Base-by-base conservation (phyloP, 2,797 vertebrate species). In the Crypturellus tataupa region DNA sequence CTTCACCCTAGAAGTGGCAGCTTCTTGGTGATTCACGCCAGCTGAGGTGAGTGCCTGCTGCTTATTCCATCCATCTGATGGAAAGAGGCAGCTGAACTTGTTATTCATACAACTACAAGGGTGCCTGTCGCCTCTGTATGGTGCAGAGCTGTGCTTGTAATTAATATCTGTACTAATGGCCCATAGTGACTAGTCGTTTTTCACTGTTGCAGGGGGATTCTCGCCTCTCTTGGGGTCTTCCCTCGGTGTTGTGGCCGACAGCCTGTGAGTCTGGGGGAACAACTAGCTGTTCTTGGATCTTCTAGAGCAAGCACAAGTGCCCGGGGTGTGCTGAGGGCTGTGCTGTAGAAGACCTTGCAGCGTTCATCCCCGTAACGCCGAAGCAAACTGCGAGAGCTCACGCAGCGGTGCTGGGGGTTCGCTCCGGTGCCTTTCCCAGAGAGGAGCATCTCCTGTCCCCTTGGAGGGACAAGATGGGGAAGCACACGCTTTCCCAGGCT, bases 1-100 rank as follows among this genome's bases (percentile, higher is more conserved):
- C 92, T 53, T 80, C 80, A 81, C 51, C 87, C 70, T 81, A 40
- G 67, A 76, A 76, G 31, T 64, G 60, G 77, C 83, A 93, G 85
- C 81, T 20, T 91, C 92, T 93, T 67, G 64, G 68, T 96, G 92
- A 94, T 90, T 95, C 92, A 88, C 73, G 17, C 24, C 51, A 46
- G 63, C 73, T 68, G 82, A 62, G 42, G 70, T 75, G 82, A 67
- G 15, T 58, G 67, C 40, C 64, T 84, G 70, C 83, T 95, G 46
- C 64, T 86, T 69, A 42, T 77, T 91, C 87, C 75, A 88, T 94
- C 89, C 80, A 4, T 80, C 7, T 92, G 85, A 91, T 82, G 60
- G 87, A 80, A 92, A 70, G 44, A 90, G 53, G 85, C 85, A 82
- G 73, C 33, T 90, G 78, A 91, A 88, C 82, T 92, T 82, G 58